Conservation (phyloP, 2,113 vertebrate species). For the Arvicanthis niloticus region DNA sequence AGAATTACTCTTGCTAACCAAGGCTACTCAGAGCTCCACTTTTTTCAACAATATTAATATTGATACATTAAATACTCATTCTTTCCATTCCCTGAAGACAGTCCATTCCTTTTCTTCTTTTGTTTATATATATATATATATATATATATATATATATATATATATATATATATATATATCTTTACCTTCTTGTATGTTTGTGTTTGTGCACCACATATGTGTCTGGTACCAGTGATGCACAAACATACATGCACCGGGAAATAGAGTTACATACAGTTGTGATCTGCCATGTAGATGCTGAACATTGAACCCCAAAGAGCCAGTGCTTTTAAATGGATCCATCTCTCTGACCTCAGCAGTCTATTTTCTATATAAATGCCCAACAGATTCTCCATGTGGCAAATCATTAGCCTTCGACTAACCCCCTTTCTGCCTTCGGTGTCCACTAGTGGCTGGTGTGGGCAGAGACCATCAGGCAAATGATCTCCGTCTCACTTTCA, state of each 20-base stretch:
- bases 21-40: not conserved
- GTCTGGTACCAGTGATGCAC: too few relatives aligned
- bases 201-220: not conserved
- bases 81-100: slow-evolving; percentile 13
- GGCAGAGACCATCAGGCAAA: not conserved
- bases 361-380: not conserved
- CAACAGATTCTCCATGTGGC: not conserved
- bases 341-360: not conserved
- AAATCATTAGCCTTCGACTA: slow-evolving; percentile 41
- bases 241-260: not conserved
- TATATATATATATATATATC: not conserved
- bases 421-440: slow-evolving; percentile 18
- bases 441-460: not conserved
- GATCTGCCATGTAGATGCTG: not conserved
- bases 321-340: not conserved
- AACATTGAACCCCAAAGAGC: not conserved
- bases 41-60: slow-evolving; percentile 1
- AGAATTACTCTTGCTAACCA: slow-evolving; percentile 30
- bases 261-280: not conserved
- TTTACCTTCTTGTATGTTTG: not conserved
- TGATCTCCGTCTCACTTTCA: not conserved
- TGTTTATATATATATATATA: not conserved
- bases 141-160: not conserved
- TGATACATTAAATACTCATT: not conserved
- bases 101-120: slow-evolving; percentile 19